Conservation (phyloP, 2,113 vertebrate species). For the Ochotona curzoniae region DNA sequence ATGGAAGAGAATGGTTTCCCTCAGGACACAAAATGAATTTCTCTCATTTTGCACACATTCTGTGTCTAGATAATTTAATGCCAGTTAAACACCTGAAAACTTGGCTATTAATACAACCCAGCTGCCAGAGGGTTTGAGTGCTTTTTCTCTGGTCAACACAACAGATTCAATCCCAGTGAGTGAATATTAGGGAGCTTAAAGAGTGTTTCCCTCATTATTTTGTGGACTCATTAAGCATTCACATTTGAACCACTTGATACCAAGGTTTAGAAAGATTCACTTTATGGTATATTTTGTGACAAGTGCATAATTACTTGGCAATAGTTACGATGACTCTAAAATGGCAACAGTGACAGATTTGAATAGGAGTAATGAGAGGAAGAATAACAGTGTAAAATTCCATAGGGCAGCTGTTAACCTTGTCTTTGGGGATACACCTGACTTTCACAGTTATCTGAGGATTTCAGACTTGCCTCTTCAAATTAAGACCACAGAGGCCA, state of each 20-base stretch:
- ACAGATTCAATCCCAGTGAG: slow-evolving; percentile 2
- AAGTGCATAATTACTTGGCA: slow-evolving; percentile 76
- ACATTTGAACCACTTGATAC: slow-evolving; percentile 62
- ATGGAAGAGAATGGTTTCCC: slow-evolving; percentile 51
- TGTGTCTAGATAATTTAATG: slow-evolving; percentile 73
- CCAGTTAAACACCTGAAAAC: slow-evolving; percentile 65
- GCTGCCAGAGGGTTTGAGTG: slow-evolving; percentile 61
- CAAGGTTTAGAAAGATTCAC: slow-evolving; percentile 31
- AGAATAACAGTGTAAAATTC: slow-evolving; percentile 61
- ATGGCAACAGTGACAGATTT: slow-evolving; percentile 57
- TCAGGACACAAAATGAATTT: slow-evolving; percentile 69
- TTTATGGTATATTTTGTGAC: slow-evolving; percentile 75
- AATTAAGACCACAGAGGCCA: slow-evolving; percentile 56
- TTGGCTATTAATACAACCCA: slow-evolving; percentile 75
- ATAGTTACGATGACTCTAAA: slow-evolving; percentile 67
- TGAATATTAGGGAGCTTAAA: slow-evolving; percentile 52
- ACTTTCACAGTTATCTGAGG: slow-evolving; percentile 49
- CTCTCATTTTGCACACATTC: slow-evolving; percentile 64
- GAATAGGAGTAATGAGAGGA: slow-evolving; percentile 63
- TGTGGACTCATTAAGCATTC: slow-evolving; percentile 65
- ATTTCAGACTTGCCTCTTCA: slow-evolving; percentile 60
- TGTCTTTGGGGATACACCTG: slow-evolving; percentile 44
- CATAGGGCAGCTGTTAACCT: slow-evolving; percentile 58
- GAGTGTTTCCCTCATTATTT: slow-evolving; percentile 67
- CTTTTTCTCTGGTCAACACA: slow-evolving; percentile 71